A percentile compares a stretch with the other conserved stretches of the same genome.
Evolutionary conservation across 2,797 vertebrate species (phyloP).

Genomic region (Gadopsis bispinosus): DNA sequence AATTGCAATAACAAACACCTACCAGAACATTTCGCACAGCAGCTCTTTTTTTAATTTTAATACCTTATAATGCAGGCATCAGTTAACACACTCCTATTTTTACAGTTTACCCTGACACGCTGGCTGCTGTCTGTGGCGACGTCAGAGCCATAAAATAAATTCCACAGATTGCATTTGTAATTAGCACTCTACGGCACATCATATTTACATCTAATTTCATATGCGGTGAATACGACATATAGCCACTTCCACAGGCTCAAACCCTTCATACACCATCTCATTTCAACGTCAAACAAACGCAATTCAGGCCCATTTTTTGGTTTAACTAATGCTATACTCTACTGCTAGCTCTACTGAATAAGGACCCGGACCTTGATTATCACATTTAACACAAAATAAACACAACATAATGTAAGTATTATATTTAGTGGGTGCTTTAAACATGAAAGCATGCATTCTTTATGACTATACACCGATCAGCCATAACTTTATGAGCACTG

Average conservation of each 20-base stretch:
- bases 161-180: constrained; percentile 33
- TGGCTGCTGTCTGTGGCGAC: constrained; percentile 16
- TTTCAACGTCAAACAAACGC: neutral
- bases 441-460: too few species aligned
- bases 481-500: too few species aligned
- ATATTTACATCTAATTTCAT: constrained; percentile 29
- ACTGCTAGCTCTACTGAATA: neutral
- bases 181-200: constrained; percentile 27
- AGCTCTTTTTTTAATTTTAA: neutral
- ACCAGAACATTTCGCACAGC: neutral
- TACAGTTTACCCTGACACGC: constrained; percentile 12
- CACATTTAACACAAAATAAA: neutral
- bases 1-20: neutral
- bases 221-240: constrained; percentile 4
- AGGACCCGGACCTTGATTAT: neutral
- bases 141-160: constrained; percentile 1
- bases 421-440: too few species aligned
- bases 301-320: neutral
- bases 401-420: neutral
- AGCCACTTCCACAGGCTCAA: neutral
- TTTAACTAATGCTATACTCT: neutral
- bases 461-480: neutral
- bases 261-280: constrained; percentile 16
- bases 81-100: constrained; percentile 1
- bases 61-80: neutral